Evolutionary conservation across 2,797 vertebrate species (phyloP), one percentile per base, ranked within the genome.

Genomic region (Rhabdophis nuchalis): DNA sequence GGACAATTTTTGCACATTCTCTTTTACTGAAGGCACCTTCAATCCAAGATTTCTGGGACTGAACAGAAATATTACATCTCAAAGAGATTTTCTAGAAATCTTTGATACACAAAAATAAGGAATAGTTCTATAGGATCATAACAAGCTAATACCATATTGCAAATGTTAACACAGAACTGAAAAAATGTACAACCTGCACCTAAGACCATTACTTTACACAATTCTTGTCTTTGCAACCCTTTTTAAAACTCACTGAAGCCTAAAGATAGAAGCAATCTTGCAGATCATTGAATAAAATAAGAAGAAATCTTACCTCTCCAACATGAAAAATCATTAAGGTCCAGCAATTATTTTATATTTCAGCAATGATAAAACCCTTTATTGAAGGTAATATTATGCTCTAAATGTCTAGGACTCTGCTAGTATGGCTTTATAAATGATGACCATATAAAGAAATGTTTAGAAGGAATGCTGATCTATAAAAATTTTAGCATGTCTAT

Each of bases 1-100:
- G 98, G 94, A 99, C 98, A 92, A 99, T 98, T 96, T 97, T 98
- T 92, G 97, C 97, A 97, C 99, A 99, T 95, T 99, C 99, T 96
- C 99, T 98, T 97, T 98, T 99, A 96, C 94, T 97, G 96, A 99
- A 99, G 87, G 97, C 98, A 50, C 97, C 98, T 97, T 99, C 98
- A 0, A 99, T 99, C 99, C 99, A 99, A 90, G 98, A 98, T 96
- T 97, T 98, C 64, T 98, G 96, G 60, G 97, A 96, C 98, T 99
- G 96, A 93, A 96, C 93, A 96, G 87, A 96, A 88, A 97, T 93
- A 94, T 86, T 41, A 94, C 77, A 64, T 64, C 27, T 61, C 50
- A 85, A 88, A 85, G 25, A 53, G 50, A 36, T 54, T 90, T 90
- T 5, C n/a, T 77, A 25, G 90, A 90, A 82, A 82, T 25, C 86